Percentiles rank a stretch among this genome's conserved stretches.
Conservation (phyloP, 2,113 vertebrate genomes). For the Mormoops blainvillei region DNA sequence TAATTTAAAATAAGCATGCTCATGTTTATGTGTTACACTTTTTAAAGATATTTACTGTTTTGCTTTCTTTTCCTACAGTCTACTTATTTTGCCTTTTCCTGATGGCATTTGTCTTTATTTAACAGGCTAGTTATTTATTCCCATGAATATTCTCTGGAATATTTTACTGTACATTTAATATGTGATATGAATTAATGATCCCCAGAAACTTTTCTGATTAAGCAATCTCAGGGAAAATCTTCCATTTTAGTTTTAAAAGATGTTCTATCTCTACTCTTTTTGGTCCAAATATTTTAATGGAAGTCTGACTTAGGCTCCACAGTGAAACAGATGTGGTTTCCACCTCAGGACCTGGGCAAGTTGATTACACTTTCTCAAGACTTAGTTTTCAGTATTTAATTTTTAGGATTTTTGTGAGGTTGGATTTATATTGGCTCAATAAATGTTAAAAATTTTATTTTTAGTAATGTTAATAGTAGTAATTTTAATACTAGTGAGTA, state of each 20-base stretch:
- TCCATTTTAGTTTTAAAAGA: background rate
- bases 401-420: background rate
- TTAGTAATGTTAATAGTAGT: background rate
- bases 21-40: background rate
- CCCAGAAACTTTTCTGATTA: background rate
- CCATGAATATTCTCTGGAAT: background rate
- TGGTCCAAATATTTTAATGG: background rate
- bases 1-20: background rate
- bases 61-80: background rate
- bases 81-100: background rate
- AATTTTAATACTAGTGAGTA: background rate
- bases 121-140: background rate
- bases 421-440: background rate
- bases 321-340: background rate
- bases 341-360: background rate
- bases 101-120: background rate
- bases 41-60: background rate
- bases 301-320: background rate
- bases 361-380: background rate
- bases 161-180: background rate
- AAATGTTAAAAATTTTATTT: background rate
- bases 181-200: background rate
- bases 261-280: background rate
- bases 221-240: background rate
- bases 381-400: background rate